Conservation (phyloP, 2,888 invertebrate genomes). For the Ichneumoninae sp. region DNA sequence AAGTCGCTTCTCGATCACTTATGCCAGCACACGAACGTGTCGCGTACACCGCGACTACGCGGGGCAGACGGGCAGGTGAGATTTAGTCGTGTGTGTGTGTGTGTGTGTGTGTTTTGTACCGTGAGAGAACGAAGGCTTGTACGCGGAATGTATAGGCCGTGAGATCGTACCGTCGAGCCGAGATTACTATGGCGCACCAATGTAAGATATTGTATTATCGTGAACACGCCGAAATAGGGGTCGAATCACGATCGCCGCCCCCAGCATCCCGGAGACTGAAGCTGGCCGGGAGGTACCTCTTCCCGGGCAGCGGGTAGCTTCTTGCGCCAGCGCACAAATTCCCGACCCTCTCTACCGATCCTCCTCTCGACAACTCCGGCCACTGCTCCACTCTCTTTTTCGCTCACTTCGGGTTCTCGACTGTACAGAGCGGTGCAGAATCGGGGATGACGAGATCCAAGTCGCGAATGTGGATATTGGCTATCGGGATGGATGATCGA, state of each 20-base stretch:
- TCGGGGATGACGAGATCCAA: not conserved
- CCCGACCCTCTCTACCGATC: slow-evolving; percentile 63
- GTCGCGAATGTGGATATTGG: not conserved
- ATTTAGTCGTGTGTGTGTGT: slow-evolving; percentile 2
- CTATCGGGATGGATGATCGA: not conserved
- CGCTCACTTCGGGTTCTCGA: not conserved
- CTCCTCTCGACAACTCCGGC: slow-evolving; percentile 43
- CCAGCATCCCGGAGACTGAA: slow-evolving; percentile 84
- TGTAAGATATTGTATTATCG: slow-evolving; percentile 74
- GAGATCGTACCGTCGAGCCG: slow-evolving; percentile 11
- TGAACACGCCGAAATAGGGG: slow-evolving; percentile 80
- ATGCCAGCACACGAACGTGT: slow-evolving; percentile 38
- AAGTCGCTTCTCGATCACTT: slow-evolving; percentile 38
- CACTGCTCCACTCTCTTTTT: slow-evolving; percentile 81
- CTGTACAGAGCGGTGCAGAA: slow-evolving; percentile 45
- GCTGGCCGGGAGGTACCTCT: slow-evolving; percentile 82
- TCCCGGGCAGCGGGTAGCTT: slow-evolving; percentile 83
- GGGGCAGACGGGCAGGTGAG: slow-evolving; percentile 28
- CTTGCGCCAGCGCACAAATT: slow-evolving; percentile 82
- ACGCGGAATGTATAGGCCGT: slow-evolving; percentile 11
- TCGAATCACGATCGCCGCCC: slow-evolving; percentile 83
- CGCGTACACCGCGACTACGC: slow-evolving; percentile 1
- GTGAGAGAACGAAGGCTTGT: slow-evolving; percentile 8
- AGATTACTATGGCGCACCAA: slow-evolving; percentile 57
- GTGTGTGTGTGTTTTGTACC: slow-evolving; percentile 5